A percentile compares a stretch with the other conserved stretches of the same genome.
Evolutionary conservation across 2,113 vertebrate species (phyloP).

Genomic region (Centrocercus urophasianus): DNA sequence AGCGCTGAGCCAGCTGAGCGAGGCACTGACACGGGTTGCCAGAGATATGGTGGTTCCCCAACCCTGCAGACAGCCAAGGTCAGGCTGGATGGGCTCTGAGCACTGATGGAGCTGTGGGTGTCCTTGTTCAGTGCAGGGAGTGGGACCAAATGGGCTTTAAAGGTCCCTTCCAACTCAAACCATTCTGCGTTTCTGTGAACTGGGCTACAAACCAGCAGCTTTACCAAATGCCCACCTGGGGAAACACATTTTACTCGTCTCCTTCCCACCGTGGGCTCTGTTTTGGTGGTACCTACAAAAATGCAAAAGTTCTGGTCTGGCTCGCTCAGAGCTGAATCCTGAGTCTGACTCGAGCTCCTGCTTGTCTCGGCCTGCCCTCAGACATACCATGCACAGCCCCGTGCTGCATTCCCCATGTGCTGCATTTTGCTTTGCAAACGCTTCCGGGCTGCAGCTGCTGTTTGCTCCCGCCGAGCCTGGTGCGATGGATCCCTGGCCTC

Average conservation of each 20-base stretch:
- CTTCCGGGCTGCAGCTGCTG: background rate
- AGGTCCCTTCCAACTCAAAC: too few species aligned
- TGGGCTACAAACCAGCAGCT: background rate
- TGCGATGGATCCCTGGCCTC: background rate
- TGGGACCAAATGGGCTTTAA: too few species aligned
- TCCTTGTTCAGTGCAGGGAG: too few species aligned
- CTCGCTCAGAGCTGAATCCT: background rate
- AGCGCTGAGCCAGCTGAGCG: background rate
- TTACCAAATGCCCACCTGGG: background rate
- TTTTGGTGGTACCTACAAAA: background rate
- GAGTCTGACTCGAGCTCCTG: background rate
- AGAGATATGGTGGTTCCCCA: too few species aligned
- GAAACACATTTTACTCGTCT: background rate
- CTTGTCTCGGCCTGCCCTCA: background rate
- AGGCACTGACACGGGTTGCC: too few species aligned
- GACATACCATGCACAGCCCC: background rate
- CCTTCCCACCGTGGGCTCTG: background rate
- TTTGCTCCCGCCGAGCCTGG: background rate
- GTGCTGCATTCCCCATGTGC: accelerated
- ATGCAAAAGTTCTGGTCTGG: too few species aligned
- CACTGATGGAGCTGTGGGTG: too few species aligned
- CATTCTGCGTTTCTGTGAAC: too few species aligned
- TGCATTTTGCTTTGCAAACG: background rate
- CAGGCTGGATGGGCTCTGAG: too few species aligned
- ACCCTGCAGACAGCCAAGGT: too few species aligned